These are phyloP conservation scores for Mythimna loreyi DNA, from an alignment of 2,888 invertebrate species.

Conservation along the genomic window DNA sequence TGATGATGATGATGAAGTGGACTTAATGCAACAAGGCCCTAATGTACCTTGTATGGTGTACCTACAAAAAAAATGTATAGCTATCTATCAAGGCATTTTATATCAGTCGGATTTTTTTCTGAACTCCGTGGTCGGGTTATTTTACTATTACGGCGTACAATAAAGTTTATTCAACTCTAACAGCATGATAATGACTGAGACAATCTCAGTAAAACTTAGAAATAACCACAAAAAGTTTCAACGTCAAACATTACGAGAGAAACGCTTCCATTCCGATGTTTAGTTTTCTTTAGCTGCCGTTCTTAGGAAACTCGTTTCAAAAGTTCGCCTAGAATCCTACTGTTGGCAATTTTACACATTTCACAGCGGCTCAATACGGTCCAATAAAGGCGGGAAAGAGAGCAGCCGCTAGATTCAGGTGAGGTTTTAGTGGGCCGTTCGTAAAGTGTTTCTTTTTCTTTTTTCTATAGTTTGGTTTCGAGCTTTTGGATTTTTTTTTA, in stretches of 20 bases:
- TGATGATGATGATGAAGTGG: no score
- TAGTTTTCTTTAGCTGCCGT: constrained; percentile 72
- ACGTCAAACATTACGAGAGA: constrained; percentile 62
- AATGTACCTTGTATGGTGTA: no score
- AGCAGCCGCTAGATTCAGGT: constrained; percentile 58
- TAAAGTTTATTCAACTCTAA: no score
- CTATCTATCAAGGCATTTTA: no score
- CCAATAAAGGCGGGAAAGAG: constrained; percentile 76
- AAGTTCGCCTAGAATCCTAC: constrained; percentile 76
- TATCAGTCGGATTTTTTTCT: no score
- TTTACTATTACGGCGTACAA: no score
- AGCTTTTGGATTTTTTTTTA: no score
- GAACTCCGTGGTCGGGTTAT: no score
- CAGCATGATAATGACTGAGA: constrained; percentile 12
- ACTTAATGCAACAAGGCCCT: no score
- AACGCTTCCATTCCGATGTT: constrained; percentile 67
- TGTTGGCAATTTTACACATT: constrained; percentile 83
- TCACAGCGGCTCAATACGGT: constrained; percentile 79
- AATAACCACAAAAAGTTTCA: constrained; percentile 52
- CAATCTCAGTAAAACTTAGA: constrained; percentile 32
- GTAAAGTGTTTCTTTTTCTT: constrained; percentile 13
- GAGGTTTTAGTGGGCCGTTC: constrained; percentile 49
- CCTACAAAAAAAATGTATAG: no score
- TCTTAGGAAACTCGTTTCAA: constrained; percentile 76
- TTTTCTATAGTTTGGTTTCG: not conserved